Conservation (phyloP, 2,888 invertebrate genomes). For the Watsonalla cultraria region DNA sequence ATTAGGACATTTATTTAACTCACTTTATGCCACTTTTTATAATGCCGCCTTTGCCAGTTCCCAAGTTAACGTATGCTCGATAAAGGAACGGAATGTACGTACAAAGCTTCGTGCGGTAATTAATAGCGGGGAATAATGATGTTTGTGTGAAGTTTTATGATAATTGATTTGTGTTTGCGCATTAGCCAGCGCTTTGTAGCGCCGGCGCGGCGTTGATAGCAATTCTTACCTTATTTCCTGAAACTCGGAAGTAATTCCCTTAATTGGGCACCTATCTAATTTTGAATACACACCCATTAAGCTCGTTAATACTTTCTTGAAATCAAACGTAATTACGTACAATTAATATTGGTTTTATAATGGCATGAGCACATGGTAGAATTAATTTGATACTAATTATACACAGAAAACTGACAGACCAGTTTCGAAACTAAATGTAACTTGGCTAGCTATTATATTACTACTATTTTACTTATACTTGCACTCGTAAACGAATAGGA, state of each 20-base stretch:
- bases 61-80: constrained; percentile 9
- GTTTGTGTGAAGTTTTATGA: background rate
- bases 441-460: too few species aligned
- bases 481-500: too few species aligned
- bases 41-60: constrained; percentile 26
- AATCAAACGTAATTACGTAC: background rate
- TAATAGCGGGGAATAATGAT: background rate
- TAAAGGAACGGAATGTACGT: background rate
- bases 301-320: background rate
- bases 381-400: background rate
- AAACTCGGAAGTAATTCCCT: background rate
- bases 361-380: background rate
- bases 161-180: constrained; percentile 1
- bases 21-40: constrained; percentile 39
- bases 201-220: background rate
- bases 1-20: constrained; percentile 57
- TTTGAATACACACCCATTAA: background rate
- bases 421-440: too few species aligned
- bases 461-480: too few species aligned
- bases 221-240: background rate
- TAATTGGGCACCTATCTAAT: background rate
- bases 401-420: too few species aligned
- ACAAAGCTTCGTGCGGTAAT: background rate
- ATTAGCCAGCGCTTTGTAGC: background rate
- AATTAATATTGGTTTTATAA: background rate